A percentile compares a stretch with the other conserved stretches of the same genome.
phyloP scores from a whole-genome alignment of 2,113 vertebrate genomes.

The Blennius ocellaris region DNA sequence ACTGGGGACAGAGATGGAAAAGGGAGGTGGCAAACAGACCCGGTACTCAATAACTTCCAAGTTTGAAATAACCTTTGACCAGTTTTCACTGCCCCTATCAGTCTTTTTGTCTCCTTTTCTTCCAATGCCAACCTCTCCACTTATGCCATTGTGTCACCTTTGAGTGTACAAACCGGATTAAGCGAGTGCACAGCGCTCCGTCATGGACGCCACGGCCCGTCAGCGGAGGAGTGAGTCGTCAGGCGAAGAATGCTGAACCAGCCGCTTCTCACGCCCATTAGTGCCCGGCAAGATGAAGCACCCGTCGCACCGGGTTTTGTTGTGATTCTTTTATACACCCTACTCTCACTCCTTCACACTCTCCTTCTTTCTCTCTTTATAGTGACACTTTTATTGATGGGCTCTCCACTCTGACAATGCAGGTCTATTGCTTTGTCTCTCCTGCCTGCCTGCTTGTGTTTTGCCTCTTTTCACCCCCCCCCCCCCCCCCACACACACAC shows the following conservation, averaged over 20 bases:
- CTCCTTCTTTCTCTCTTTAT: constrained; percentile 60
- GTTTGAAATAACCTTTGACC: constrained; percentile 71
- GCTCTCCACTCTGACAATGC: constrained; percentile 73
- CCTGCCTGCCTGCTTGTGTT: constrained; percentile 41
- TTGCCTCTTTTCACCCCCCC: constrained; percentile 24
- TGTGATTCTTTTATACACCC: constrained; percentile 72
- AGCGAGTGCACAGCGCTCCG: constrained; percentile 84
- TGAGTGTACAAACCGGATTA: constrained; percentile 75
- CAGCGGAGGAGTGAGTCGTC: constrained; percentile 79
- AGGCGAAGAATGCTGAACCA: constrained; percentile 68
- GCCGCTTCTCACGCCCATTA: constrained; percentile 70
- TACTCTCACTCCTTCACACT: constrained; percentile 49
- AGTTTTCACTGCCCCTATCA: constrained; percentile 34
- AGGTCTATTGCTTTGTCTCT: constrained; percentile 66
- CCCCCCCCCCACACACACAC: constrained; percentile 10
- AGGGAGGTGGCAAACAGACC: constrained; percentile 70
- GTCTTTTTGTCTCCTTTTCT: constrained; percentile 30
- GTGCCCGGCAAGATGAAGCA: constrained; percentile 73
- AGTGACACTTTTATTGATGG: constrained; percentile 78
- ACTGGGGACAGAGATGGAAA: constrained; percentile 46
- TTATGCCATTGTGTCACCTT: constrained; percentile 51
- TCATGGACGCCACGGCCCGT: constrained; percentile 72
- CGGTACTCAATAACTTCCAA: constrained; percentile 84
- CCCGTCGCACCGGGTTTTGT: constrained; percentile 59
- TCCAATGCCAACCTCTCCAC: constrained; percentile 22